These are phyloP conservation scores for Poeciliopsis paucimaculata DNA, from an alignment of 2,797 vertebrate genomes.

Conservation along the genomic window DNA sequence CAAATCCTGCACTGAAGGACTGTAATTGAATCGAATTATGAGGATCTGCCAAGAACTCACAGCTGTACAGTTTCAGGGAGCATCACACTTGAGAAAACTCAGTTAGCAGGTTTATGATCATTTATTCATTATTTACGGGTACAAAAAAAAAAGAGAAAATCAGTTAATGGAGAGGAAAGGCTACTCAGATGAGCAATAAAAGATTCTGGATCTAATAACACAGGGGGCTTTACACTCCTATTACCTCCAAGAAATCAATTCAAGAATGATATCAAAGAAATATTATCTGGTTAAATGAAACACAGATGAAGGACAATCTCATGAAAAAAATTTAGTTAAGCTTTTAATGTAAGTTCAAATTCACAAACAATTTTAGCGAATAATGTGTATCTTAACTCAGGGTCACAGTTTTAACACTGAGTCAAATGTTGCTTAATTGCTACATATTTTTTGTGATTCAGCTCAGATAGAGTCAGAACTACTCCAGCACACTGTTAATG, in stretches of 20 bases:
- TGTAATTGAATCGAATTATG: neutral
- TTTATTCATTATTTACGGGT: conserved; percentile 26
- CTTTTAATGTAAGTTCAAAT: conserved; percentile 26
- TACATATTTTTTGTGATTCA: conserved; percentile 48
- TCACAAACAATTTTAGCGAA: conserved; percentile 38
- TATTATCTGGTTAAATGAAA: conserved; percentile 58
- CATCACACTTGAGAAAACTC: conserved; percentile 60
- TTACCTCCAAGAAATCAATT: conserved; percentile 49
- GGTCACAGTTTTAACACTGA: conserved; percentile 24
- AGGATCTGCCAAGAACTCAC: neutral
- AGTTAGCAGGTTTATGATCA: conserved; percentile 64
- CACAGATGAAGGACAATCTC: conserved; percentile 24
- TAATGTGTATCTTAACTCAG: conserved; percentile 28
- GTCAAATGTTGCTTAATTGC: conserved; percentile 28
- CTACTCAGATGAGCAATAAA: conserved; percentile 40
- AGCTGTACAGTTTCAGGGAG: conserved; percentile 45
- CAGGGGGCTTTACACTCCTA: conserved; percentile 26
- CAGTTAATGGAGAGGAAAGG: conserved; percentile 28
- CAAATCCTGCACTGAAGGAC: neutral
- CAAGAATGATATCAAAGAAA: conserved; percentile 46
- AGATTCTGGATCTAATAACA: conserved; percentile 50
- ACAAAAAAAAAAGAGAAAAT: conserved; percentile 24
- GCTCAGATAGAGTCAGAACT: conserved; percentile 55
- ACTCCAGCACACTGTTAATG: conserved; percentile 61
- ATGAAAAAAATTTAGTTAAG: conserved; percentile 42